A percentile compares a stretch with the other conserved stretches of the same genome.
These are phyloP conservation scores for Scalopus aquaticus DNA, from an alignment of 2,113 vertebrate genomes.

Conservation along the genomic window DNA sequence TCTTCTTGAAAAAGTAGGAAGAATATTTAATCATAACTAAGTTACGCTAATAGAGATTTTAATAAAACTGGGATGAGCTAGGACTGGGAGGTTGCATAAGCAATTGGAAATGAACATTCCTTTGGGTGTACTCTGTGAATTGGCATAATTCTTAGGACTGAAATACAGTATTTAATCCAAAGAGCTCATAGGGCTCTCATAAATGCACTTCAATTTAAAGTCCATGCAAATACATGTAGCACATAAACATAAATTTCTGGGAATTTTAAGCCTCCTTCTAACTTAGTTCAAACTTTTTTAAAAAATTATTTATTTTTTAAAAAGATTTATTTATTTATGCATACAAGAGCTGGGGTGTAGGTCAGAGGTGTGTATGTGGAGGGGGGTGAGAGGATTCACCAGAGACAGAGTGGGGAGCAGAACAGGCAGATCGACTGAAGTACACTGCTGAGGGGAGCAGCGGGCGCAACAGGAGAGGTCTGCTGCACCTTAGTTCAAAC, in stretches of 20 bases:
- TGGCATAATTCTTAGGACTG: constrained; percentile 1
- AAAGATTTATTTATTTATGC: no score
- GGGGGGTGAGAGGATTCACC: no score
- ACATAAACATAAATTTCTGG: neutral
- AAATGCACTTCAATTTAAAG: constrained; percentile 56
- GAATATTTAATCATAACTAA: constrained; percentile 53
- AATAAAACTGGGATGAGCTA: constrained; percentile 57
- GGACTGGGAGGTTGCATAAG: constrained; percentile 19
- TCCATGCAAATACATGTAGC: neutral
- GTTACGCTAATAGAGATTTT: constrained; percentile 59
- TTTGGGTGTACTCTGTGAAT: neutral
- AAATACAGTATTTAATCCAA: constrained; percentile 57
- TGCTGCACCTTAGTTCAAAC: no score
- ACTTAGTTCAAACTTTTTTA: no score
- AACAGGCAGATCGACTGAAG: no score
- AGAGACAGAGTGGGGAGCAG: no score
- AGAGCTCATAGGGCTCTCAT: neutral
- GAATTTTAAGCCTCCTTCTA: neutral
- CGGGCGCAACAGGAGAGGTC: no score
- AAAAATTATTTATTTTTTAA: no score
- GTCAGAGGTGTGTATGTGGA: no score
- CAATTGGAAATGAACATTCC: neutral
- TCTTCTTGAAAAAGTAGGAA: constrained; percentile 54
- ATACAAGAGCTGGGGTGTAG: no score
- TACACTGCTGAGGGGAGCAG: no score